phyloP scores from a whole-genome alignment of 2,888 invertebrate species.

The Drosophila longiperda region DNA sequence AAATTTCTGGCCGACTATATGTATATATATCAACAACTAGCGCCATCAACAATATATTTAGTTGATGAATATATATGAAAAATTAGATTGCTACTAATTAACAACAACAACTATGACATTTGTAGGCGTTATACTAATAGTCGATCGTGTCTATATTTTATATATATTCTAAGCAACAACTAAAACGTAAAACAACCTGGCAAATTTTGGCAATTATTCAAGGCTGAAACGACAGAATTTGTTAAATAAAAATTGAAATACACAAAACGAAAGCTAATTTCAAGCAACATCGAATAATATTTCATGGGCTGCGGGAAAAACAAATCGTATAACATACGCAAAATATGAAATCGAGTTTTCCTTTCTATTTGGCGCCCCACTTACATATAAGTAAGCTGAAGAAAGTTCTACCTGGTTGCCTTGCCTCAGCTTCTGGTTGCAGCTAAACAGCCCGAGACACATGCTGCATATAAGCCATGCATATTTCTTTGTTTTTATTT shows the following conservation, averaged over 20 bases:
- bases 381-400: constrained; percentile 38
- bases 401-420: constrained; percentile 65
- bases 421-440: constrained; percentile 17
- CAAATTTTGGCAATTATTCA: constrained; percentile 72
- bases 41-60: neutral
- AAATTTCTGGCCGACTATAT: constrained; percentile 3
- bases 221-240: constrained; percentile 49
- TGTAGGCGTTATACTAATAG: constrained; percentile 23
- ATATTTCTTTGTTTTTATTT: constrained; percentile 56
- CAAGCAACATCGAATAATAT: constrained; percentile 40
- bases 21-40: neutral
- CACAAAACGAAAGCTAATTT: constrained; percentile 47
- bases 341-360: constrained; percentile 34
- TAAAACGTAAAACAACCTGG: constrained; percentile 24
- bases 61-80: constrained; percentile 24
- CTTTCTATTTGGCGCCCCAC: constrained; percentile 30
- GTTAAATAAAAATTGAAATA: constrained; percentile 41
- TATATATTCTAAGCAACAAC: constrained; percentile 26
- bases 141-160: constrained; percentile 36
- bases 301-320: constrained; percentile 13
- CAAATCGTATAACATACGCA: constrained; percentile 17
- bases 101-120: constrained; percentile 5
- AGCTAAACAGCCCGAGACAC: constrained; percentile 20
- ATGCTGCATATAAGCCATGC: constrained; percentile 1
- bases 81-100: constrained; percentile 47